Base-by-base conservation (phyloP, 2,113 vertebrate genomes). In the Eudorcas thomsonii region DNA sequence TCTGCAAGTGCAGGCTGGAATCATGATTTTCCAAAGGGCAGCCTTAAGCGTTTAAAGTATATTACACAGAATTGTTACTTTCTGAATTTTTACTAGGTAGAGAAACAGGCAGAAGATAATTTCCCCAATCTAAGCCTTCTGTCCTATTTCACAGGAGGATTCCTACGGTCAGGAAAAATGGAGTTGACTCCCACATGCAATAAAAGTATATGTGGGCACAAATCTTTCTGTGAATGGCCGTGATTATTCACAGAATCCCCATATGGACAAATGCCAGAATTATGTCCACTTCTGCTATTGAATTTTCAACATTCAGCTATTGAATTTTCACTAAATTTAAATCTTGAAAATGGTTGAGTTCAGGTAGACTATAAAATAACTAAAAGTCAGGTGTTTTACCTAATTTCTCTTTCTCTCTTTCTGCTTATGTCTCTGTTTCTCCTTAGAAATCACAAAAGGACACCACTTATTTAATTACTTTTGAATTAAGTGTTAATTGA, bases 11-110 rank as follows among this genome's bases (percentile, higher is more conserved):
- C 48, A 86, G 67, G 45, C 52, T 77, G 77, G 36, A 82, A 85
- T 33, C 11, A 3, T 90, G 1, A 33, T 74, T 97, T 95, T 96
- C 94, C 36, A 90, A 96, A 92, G 16, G 36, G 55, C 28, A 82
- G 3, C 10, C 54, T 86, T 71, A 64, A 60, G 9, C 43, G 5
- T 93, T 67, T 78, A 86, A 23, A 67, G 54, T 59, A 45, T 55
- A 43, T 96, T 78, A 36, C 67, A 67, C 28, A 95, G 62, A 98
- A 95, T 74, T 94, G 57, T 45, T 90, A n/a, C 50, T 71, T 83
- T 23, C 23, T 87, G 43, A 54, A 80, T 48, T 92, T 95, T 94
- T 96, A 15, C 33, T 1, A 1, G 48, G 3, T 92, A 19, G 26
- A 94, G 48, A 81, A 91, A 82, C 3, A 91, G 78, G 52, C 8